Base-by-base conservation (phyloP, 2,113 vertebrate species). In the Sula dactylatra region DNA sequence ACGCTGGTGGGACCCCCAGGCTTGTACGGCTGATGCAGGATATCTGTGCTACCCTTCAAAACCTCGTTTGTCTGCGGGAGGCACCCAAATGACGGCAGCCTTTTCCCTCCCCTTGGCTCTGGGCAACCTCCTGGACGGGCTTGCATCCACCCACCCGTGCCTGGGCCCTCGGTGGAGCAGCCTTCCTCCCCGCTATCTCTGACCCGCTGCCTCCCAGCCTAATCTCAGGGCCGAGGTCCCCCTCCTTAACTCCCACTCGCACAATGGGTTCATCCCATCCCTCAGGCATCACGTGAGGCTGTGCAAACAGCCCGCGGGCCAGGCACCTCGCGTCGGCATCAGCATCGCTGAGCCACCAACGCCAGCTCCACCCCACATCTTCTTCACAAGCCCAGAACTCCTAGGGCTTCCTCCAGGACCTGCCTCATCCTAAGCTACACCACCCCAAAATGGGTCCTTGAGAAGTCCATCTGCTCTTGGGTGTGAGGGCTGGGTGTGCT, bases 251-350 rank as follows among this genome's bases (percentile, higher is more conserved):
- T 94, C 86, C 56, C 0, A 0, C 36, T 86, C 52, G 7, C 81
- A 97, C 94, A 96, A 94, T 95, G 82, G 73, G 38, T 85, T 87
- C 86, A 77, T 86, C 89, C 20, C 13, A 3, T 87, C 82, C 50
- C 54, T 92, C 10, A 3, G 65, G 77, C 73, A 74, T 70, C 91
- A 95, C 71, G 52, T 97, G 96, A 86, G 85, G 74, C 78, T 96
- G 66, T 95, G 93, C 95, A 97, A 97, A 97, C 94, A 97, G 64
- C 15, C n/a, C 1, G 4, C 4, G 1, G 34, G 1, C 65, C 84
- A 77, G 26, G 86, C 81, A 84, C 24, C 67, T 91, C 24, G 0
- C 32, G n/a, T n/a, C n/a, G n/a, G n/a, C n/a, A n/a, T n/a, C 31
- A 1, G 36, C 81, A 70, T 56, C 9, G 1, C 66, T 52, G 22